phyloP scores from a whole-genome alignment of 2,888 invertebrate genomes.

The Drosophila quinaria region DNA sequence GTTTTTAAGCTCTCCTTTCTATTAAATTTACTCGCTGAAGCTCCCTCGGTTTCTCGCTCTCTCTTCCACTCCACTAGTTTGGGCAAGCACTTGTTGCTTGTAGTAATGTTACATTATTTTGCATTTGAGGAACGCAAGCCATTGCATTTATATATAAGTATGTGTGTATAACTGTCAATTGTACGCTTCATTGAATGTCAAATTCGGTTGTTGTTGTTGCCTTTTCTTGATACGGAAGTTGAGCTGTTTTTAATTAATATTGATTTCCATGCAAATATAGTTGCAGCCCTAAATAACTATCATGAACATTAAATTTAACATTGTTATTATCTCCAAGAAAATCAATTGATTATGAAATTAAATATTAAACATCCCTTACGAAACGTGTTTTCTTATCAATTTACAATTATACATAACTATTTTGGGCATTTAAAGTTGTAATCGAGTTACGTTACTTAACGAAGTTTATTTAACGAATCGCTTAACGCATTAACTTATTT shows the following conservation, averaged over 20 bases:
- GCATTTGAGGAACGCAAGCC: slow-evolving; percentile 8
- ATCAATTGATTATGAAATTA: neutral
- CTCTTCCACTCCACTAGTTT: neutral
- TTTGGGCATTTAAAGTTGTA: neutral
- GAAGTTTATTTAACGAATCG: slow-evolving; percentile 31
- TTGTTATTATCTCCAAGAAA: neutral
- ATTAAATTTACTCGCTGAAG: neutral
- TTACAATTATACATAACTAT: neutral
- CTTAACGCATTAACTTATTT: slow-evolving; percentile 53
- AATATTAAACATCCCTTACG: no score
- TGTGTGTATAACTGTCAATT: slow-evolving; percentile 51
- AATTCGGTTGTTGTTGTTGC: slow-evolving; percentile 30
- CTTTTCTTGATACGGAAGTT: slow-evolving; percentile 40
- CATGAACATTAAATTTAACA: no score
- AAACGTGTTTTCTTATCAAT: neutral
- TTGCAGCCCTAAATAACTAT: no score
- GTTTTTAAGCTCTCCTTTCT: slow-evolving; percentile 29
- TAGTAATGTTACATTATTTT: slow-evolving; percentile 36
- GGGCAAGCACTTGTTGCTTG: slow-evolving; percentile 3
- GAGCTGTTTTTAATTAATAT: slow-evolving; percentile 61
- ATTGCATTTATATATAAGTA: slow-evolving; percentile 24
- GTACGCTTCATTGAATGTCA: slow-evolving; percentile 72
- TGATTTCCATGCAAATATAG: slow-evolving; percentile 46
- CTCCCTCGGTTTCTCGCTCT: neutral
- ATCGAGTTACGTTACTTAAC: slow-evolving; percentile 28